A percentile compares a stretch with the other conserved stretches of the same genome.
These are phyloP conservation scores for Tetanocera ferruginea DNA, from an alignment of 2,888 invertebrate genomes.

Conservation along the genomic window DNA sequence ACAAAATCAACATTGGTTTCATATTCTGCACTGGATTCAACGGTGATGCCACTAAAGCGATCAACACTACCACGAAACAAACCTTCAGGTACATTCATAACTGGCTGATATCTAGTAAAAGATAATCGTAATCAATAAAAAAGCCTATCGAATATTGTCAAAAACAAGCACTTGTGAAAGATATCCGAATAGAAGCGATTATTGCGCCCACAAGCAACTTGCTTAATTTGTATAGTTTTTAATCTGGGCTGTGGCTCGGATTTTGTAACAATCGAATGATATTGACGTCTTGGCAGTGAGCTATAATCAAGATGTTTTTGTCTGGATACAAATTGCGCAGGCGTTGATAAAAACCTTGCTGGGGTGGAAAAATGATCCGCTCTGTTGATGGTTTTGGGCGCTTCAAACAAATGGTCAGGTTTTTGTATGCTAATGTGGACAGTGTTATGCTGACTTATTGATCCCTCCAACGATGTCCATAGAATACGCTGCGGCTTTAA, in stretches of 20 bases:
- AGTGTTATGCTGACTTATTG: background rate
- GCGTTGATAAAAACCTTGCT: background rate
- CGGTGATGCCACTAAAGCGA: constrained; percentile 81
- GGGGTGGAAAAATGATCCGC: background rate
- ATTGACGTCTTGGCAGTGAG: background rate
- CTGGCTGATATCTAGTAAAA: constrained; percentile 9
- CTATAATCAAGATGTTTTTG: background rate
- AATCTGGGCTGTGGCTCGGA: background rate
- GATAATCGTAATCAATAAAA: background rate
- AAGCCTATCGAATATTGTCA: background rate
- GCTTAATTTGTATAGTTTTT: background rate
- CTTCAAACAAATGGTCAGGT: background rate
- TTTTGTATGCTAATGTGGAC: background rate
- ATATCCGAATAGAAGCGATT: background rate
- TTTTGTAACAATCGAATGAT: background rate
- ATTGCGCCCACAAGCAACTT: background rate
- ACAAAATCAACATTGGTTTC: constrained; percentile 70
- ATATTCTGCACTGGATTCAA: constrained; percentile 76
- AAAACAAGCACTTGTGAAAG: constrained; percentile 20
- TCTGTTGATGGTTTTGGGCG: too few relatives aligned
- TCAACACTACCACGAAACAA: constrained; percentile 73
- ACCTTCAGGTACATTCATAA: constrained; percentile 60
- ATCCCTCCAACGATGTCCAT: background rate
- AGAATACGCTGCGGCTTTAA: background rate
- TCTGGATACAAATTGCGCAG: background rate